phyloP scores from a whole-genome alignment of 2,113 vertebrate genomes.

The Microcebus murinus region DNA sequence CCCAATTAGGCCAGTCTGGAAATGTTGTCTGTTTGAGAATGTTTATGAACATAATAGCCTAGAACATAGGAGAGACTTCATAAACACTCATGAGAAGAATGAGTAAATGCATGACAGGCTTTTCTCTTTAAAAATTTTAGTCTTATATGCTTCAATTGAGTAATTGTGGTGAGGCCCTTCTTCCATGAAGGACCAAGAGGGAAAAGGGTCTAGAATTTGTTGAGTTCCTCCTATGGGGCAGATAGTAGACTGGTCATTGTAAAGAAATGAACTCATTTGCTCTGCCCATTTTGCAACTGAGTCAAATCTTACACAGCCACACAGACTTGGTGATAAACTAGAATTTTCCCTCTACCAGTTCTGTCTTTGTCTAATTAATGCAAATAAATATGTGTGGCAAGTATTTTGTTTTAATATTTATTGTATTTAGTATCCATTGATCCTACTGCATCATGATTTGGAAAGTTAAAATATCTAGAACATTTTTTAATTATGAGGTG shows the following conservation, averaged over 20 bases:
- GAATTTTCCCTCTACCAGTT: not conserved
- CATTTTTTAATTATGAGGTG: slow-evolving; percentile 33
- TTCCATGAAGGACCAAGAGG: not conserved
- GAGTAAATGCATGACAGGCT: not conserved
- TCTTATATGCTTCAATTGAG: not conserved
- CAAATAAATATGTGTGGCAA: not conserved
- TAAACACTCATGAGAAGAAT: not conserved
- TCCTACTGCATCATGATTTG: not conserved
- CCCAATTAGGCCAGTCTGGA: not conserved
- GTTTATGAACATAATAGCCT: not conserved
- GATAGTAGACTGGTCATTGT: not conserved
- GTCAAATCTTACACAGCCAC: not conserved
- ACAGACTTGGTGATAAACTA: not conserved
- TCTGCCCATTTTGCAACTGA: not conserved
- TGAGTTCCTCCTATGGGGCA: not conserved
- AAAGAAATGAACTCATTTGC: not conserved
- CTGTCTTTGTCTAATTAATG: not conserved
- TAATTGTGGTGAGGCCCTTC: not conserved
- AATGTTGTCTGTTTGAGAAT: not conserved
- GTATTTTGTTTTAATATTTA: not conserved
- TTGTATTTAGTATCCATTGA: slow-evolving; percentile 3
- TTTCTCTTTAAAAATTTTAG: not conserved
- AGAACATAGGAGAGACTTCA: not conserved
- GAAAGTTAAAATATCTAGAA: not conserved
- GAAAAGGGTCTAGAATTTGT: not conserved